Base-by-base conservation (phyloP, 2,888 invertebrate genomes). In the Cerastis leucographa region DNA sequence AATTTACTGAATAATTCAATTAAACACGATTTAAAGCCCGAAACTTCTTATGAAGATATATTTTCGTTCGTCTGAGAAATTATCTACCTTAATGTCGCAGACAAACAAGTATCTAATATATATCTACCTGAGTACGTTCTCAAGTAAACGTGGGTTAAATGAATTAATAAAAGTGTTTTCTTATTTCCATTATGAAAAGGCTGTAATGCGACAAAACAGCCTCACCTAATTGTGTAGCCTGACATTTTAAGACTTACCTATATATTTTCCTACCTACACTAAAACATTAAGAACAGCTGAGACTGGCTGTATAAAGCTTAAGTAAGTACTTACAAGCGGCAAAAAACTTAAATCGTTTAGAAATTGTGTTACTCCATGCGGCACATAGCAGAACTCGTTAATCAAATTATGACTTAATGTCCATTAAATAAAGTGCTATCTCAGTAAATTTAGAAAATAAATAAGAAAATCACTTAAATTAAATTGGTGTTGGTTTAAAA, bases 1-100 rank as follows among this genome's bases (percentile, higher is more conserved):
- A 85, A 85, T 85, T 85, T 79, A 71, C 69, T 74, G 70, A 61
- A 74, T 85, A 85, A 85, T 85, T 85, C 69, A 85, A 83, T 81
- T 85, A 84, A 51, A 75, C 64, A 75, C 71, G 84, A 79, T 84
- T 84, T 80, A 72, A 80, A 83, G 71, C 68, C 66, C 12, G 7
- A 81, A 85, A 81, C 73, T 76, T 82, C 51, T 79, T 61, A 81
- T 61, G 51, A 85, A 76, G 67, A 81, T 70, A 73, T 76, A 85
- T 85, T 81, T 83, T 74, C 59, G 29, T 62, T 64, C 51, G 54
- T 64, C 71, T 81, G 42, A 54, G 44, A 77, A 70, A 74, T 83
- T 76, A 71, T 46, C 46, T 54, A 73, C 61, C 54, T 71, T 59
- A 73, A 59, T 72, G 56, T 73, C 69, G n/a, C 70, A 83, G 51